Evolutionary conservation across 2,888 invertebrate species (phyloP), one percentile per base, ranked within the genome.

Genomic region (Pemphredon lugubris): DNA sequence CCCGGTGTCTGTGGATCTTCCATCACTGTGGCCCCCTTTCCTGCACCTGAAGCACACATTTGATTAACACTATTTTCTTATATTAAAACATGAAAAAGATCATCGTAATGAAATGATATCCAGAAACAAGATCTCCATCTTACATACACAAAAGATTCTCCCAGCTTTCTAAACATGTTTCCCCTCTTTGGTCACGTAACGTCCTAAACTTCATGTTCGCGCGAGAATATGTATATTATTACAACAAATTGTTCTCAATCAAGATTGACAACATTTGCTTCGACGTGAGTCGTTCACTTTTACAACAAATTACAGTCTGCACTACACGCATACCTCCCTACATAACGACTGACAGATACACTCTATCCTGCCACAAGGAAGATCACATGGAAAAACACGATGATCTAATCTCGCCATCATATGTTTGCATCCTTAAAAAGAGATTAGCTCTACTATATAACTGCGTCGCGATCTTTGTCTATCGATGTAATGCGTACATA

Each of bases 1-100:
- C 92, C 92, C 72, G 92, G 92, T 69, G 90, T 89, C 73, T 89
- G 89, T 69, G 89, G 89, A 80, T 89, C 89, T 79, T 89, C 89
- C 89, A 89, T 89, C 73, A 84, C 83, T 79, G 84, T 74, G 75
- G 75, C 78, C 75, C 84, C 83, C 72, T 85, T 85, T 69, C 82
- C 83, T 66, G 82, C 81, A 81, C 86, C 88, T 87, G 45, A 11
- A 70, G 63, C 57, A 18, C 7, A 9, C 20, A 42, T 3, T 2
- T 26, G 4, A 26, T 26, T 26, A 26, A 26, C 26, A 26, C 6
- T 34, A 7, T 0, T 21, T 39, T 18, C 21, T 18, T 53, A 5
- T 32, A 59, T 2, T 0, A 14, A 48, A n/a, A 6, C 26, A 11
- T 1, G n/a, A n/a, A n/a, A n/a, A n/a, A n/a, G n/a, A n/a, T n/a